Conservation (phyloP, 2,113 vertebrate species). For the Ailuropoda melanoleuca region DNA sequence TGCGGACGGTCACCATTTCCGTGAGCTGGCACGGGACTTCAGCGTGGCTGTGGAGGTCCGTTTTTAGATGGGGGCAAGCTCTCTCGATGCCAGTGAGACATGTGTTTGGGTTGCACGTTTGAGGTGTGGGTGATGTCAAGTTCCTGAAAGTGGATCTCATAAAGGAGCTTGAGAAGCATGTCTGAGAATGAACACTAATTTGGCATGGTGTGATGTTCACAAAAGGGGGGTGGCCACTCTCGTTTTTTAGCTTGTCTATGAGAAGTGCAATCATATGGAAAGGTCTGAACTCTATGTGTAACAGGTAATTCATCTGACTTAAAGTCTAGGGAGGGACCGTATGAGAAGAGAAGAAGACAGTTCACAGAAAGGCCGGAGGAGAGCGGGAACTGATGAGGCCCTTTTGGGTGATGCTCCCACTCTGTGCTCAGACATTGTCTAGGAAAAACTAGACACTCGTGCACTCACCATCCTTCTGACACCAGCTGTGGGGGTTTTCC, state of each 20-base stretch:
- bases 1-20: background rate
- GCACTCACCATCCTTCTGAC: background rate
- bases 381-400: too few species aligned
- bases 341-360: background rate
- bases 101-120: background rate
- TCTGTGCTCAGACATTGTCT: background rate
- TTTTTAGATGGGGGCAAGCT: background rate
- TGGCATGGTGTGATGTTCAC: background rate
- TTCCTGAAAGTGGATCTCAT: background rate
- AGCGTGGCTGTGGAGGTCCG: background rate
- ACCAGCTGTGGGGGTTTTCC: background rate
- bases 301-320: background rate
- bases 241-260: background rate
- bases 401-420: background rate
- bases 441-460: background rate
- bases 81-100: background rate
- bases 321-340: background rate
- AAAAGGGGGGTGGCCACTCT: background rate
- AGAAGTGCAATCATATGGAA: background rate
- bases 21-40: background rate
- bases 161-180: background rate
- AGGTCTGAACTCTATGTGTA: background rate
- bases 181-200: background rate
- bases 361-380: background rate
- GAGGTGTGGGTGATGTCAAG: background rate